phyloP scores from a whole-genome alignment of 2,113 vertebrate genomes.

The Vidua macroura region DNA sequence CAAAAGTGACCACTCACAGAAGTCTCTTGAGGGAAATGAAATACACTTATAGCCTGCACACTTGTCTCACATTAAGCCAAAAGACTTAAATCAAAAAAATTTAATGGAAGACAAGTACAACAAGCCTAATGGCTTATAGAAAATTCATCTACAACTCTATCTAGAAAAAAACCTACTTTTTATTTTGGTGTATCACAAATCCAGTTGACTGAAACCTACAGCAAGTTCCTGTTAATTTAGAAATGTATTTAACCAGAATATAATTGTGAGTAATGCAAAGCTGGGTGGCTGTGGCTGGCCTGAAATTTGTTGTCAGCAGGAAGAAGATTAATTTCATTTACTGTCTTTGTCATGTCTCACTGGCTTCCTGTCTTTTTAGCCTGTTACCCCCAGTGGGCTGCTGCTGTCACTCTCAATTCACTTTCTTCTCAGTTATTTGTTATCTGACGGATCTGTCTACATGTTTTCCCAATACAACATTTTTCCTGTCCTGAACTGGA shows the following conservation, averaged over 20 bases:
- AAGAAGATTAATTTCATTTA: constrained; percentile 75
- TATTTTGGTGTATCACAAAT: background rate
- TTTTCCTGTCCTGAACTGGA: background rate
- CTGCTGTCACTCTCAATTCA: constrained; percentile 69
- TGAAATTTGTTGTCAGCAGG: constrained; percentile 69
- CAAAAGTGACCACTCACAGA: background rate
- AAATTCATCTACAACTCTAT: background rate
- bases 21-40: background rate
- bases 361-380: constrained; percentile 69
- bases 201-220: background rate
- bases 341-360: constrained; percentile 70
- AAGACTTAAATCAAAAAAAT: background rate
- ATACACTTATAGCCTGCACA: background rate
- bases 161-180: background rate
- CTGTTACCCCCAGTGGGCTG: constrained; percentile 68
- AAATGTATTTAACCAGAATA: constrained; percentile 22
- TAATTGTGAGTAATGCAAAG: constrained; percentile 33
- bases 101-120: background rate
- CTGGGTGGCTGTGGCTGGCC: constrained; percentile 1
- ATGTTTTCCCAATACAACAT: constrained; percentile 34
- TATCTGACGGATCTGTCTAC: constrained; percentile 54
- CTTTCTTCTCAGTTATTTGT: constrained; percentile 62
- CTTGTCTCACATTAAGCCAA: background rate
- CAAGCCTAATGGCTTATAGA: background rate
- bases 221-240: constrained; percentile 17